phyloP scores from a whole-genome alignment of 1,140 invertebrate genomes.

The Dinothrombium tinctorium region DNA sequence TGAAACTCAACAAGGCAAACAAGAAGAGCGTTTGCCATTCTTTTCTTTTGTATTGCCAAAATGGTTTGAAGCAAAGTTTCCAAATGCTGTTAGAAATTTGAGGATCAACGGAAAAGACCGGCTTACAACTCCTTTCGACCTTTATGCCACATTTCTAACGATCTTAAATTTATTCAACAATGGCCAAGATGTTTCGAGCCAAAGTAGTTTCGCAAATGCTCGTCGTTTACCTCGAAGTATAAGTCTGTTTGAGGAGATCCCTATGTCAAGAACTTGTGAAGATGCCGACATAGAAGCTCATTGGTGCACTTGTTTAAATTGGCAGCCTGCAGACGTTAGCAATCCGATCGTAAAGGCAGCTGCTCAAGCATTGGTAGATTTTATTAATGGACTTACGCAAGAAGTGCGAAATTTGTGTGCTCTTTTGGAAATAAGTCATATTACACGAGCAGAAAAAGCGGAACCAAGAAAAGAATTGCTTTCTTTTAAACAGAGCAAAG shows the following conservation, averaged over 20 bases:
- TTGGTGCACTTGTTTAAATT: slow-evolving; percentile 79
- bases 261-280: slow-evolving; percentile 41
- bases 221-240: slow-evolving; percentile 29
- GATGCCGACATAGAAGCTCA: slow-evolving; percentile 73
- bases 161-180: slow-evolving; percentile 29
- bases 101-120: slow-evolving; percentile 32
- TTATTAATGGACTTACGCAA: slow-evolving; percentile 36
- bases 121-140: slow-evolving; percentile 54
- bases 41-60: slow-evolving; percentile 51
- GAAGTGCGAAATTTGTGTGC: slow-evolving; percentile 34
- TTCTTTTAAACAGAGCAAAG: slow-evolving; percentile 43
- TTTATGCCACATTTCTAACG: slow-evolving; percentile 41
- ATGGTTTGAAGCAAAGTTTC: slow-evolving; percentile 33
- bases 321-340: slow-evolving; percentile 29
- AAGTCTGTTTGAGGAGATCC: slow-evolving; percentile 34
- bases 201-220: not conserved
- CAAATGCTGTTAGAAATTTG: slow-evolving; percentile 36
- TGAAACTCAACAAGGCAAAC: slow-evolving; percentile 60
- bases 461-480: slow-evolving; percentile 34
- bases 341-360: slow-evolving; percentile 23
- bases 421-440: slow-evolving; percentile 28
- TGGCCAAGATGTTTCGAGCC: slow-evolving; percentile 24
- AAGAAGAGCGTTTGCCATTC: slow-evolving; percentile 64
- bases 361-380: slow-evolving; percentile 30
- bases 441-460: slow-evolving; percentile 42